Base-by-base conservation (phyloP, 2,888 invertebrate species). In the Phanerotoma sp. region DNA sequence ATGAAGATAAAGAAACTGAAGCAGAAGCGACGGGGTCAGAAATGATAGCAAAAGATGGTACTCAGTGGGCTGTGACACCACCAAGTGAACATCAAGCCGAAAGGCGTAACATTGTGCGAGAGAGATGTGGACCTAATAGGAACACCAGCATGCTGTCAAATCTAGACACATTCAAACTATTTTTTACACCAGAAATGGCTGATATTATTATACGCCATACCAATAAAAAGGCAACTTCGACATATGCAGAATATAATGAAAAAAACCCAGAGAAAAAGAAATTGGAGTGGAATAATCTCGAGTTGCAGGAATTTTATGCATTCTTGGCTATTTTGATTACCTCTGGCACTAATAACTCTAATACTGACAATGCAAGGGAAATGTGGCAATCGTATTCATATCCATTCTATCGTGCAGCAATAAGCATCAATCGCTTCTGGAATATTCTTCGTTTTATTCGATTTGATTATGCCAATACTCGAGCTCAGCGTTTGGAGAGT, bases 381-480 rank as follows among this genome's bases (percentile, higher is more conserved):
- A n/a, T n/a, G n/a, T 62, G 61, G 60, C 46, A 62, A 9, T 21
- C 40, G 13, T 42, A 37, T 38, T 61, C 60, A 16, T 61, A 58
- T 58, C 60, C 56, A 41, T 42, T 63, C 15, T 60, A 57, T 54
- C 54, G 60, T 16, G 57, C 61, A n/a, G n/a, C n/a, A n/a, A n/a
- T n/a, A n/a, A n/a, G n/a, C n/a, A n/a, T n/a, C n/a, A n/a, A n/a
- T n/a, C 48, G 54, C 35, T 60, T 60, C 45, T 45, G 45, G 51
- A 54, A 47, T 42, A 62, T 68, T 44, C 30, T 64, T 44, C 61
- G 68, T 35, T 70, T 69, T 61, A 57, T 72, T 35, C 41, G 66
- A 51, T 71, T 71, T 57, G 21, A 54, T 42, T 35, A 42, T 57
- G 9, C 35, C 54, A 30, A 54, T 46, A 53, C 51, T 44, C 40